A percentile compares a stretch with the other conserved stretches of the same genome.
Conservation (phyloP, 2,888 invertebrate species). For the Lamproptera curius region DNA sequence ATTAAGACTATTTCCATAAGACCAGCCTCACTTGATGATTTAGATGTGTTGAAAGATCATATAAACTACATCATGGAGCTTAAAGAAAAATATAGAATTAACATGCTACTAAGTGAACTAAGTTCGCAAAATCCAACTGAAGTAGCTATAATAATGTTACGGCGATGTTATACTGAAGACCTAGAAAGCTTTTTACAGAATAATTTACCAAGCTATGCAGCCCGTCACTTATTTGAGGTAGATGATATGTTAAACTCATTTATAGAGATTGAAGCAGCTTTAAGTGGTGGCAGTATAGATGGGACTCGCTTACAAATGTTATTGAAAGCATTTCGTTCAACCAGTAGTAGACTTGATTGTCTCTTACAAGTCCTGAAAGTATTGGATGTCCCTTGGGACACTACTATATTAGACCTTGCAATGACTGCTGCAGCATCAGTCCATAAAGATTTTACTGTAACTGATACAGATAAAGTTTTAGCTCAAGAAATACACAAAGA, state of each 20-base stretch:
- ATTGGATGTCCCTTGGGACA: slow-evolving; percentile 66
- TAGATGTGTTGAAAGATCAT: slow-evolving; percentile 58
- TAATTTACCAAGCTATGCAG: slow-evolving; percentile 61
- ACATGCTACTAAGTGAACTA: slow-evolving; percentile 61
- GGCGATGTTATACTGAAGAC: slow-evolving; percentile 72
- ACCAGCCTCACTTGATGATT: slow-evolving; percentile 65
- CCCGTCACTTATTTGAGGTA: slow-evolving; percentile 58
- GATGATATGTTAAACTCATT: slow-evolving; percentile 62
- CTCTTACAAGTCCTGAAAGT: slow-evolving; percentile 63
- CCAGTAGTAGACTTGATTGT: slow-evolving; percentile 56
- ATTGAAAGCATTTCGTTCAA: slow-evolving; percentile 53
- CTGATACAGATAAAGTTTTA: slow-evolving; percentile 50
- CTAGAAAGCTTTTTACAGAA: slow-evolving; percentile 55
- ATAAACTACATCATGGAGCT: slow-evolving; percentile 60
- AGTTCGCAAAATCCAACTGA: slow-evolving; percentile 61
- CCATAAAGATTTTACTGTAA: slow-evolving; percentile 56
- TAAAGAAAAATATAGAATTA: slow-evolving; percentile 69
- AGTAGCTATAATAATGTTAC: slow-evolving; percentile 66
- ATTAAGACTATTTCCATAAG: slow-evolving; percentile 55
- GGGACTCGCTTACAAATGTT: slow-evolving; percentile 56
- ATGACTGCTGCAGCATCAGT: slow-evolving; percentile 50
- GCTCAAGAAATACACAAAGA: slow-evolving; percentile 64
- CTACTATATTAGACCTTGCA: slow-evolving; percentile 50
- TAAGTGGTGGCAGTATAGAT: slow-evolving; percentile 61
- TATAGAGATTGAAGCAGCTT: slow-evolving; percentile 62